Evolutionary conservation across 2,113 vertebrate genomes (phyloP), one percentile per base, ranked within the genome.

Genomic region (Phyllopteryx taeniolatus): DNA sequence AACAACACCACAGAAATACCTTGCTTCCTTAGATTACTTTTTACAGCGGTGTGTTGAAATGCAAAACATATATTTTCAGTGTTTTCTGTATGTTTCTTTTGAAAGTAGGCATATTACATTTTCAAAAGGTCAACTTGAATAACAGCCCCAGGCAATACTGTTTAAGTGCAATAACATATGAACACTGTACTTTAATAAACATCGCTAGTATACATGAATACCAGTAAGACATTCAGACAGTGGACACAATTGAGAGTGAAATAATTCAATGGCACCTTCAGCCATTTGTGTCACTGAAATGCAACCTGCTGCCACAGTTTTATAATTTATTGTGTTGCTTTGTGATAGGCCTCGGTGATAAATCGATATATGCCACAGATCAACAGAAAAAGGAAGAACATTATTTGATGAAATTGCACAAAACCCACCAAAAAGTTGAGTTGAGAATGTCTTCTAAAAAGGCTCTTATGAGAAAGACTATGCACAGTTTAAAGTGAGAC

Each of bases 91-190:
- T 76, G 59, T 82, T 79, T 60, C 53, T 42, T 71, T 82, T 82
- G 59, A 83, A 79, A 64, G 75, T 81, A 85, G 87, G 85, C 83
- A 81, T 79, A 85, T 85, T 70, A 80, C 43, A 82, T 82, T 85
- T 87, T 86, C 70, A 67, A 89, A 90, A 92, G 90, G 90, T 90
- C 90, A 89, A 68, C 5, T 56, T 65, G 72, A 83, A 74, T 73
- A 84, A 75, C 71, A 77, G 78, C 80, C 82, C 15, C 47, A 35
- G 76, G 81, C 83, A 82, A 56, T 72, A 67, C 74, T 19, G 63
- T 83, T 87, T 69, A 67, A 67, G 78, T 88, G 86, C 70, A 79
- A 87, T 88, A 84, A 89, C 85, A 75, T 85, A 84, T 86, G 74
- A 86, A 75, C 61, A 62, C 63, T 60, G 75, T 79, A 15, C 31